A percentile compares a stretch with the other conserved stretches of the same genome.
These are phyloP conservation scores for Oryctolagus cuniculus DNA, from an alignment of 2,113 vertebrate genomes.

Conservation along the genomic window mOryCun1.1 NC_091436.1:55582001-55582500, in stretches of 20 bases:
- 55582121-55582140: neutral
- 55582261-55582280: neutral
- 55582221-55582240: neutral
- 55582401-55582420: neutral
- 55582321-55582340: neutral
- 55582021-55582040: neutral
- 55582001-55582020: neutral
- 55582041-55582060: neutral
- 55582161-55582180: neutral
- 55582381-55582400: neutral
- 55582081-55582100: neutral
- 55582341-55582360: neutral
- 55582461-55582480: neutral
- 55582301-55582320: neutral
- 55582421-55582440: neutral
- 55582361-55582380: neutral
- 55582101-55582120: neutral
- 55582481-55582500: neutral
- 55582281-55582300: neutral
- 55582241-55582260: neutral
- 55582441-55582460: neutral
- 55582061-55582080: neutral
- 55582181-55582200: neutral
- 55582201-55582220: neutral
- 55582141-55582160: neutral